A percentile compares a stretch with the other conserved stretches of the same genome.
Conservation (phyloP, 2,797 vertebrate genomes). For the Leuciscus waleckii region DNA sequence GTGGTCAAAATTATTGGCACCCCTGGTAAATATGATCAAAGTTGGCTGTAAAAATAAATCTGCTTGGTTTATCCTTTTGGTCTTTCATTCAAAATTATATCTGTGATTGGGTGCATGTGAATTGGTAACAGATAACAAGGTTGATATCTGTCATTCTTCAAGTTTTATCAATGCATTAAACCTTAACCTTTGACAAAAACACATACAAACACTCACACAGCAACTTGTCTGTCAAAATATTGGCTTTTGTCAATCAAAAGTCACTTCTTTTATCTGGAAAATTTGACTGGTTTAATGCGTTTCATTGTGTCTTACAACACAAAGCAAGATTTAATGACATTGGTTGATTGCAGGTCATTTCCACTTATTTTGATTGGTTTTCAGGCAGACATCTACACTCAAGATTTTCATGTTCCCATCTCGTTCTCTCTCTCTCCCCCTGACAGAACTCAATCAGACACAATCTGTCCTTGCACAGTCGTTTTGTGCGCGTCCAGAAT, state of each 20-base stretch:
- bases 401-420: not conserved
- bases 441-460: conserved; percentile 97
- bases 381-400: not conserved
- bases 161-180: not conserved
- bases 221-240: not conserved
- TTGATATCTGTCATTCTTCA: not conserved
- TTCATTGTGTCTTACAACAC: not conserved
- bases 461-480: conserved; percentile 96
- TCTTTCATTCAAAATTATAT: too few species aligned
- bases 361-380: not conserved
- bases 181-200: not conserved
- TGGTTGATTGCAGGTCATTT: conserved; percentile 10
- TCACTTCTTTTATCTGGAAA: not conserved
- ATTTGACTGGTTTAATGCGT: not conserved
- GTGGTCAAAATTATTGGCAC: too few species aligned
- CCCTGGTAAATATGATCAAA: too few species aligned
- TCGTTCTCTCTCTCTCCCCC: not conserved
- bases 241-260: not conserved
- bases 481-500: conserved; percentile 96
- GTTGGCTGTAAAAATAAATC: too few species aligned
- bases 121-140: not conserved
- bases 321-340: not conserved
- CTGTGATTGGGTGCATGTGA: not conserved
- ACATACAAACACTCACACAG: not conserved
- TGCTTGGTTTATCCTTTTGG: too few species aligned